Evolutionary conservation across 2,888 invertebrate genomes (phyloP), one percentile per base, ranked within the genome.

Genomic region (Dichetophora obliterata): DNA sequence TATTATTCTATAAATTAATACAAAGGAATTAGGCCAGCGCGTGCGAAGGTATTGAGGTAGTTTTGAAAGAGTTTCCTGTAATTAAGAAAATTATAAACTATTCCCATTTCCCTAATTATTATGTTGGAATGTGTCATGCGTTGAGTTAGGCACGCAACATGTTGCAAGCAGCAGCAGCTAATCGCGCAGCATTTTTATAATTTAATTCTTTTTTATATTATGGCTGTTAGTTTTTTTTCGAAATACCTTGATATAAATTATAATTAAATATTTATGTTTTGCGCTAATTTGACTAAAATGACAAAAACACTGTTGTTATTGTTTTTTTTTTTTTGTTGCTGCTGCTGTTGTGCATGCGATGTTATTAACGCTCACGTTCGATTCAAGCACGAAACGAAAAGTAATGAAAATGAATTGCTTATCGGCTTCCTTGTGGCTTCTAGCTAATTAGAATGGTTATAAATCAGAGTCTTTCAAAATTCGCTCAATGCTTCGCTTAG

Each of bases 231-330:
- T 22, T 43, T 19, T 37, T 34, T 52, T 50, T 50, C n/a, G n/a
- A 27, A 27, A 24, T 50, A 14, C 37, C 37, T 59, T 27, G 59
- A 24, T 77, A 80, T 80, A 76, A 80, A 19, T 59, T 59, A 59
- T 59, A 43, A 43, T 43, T 43, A 66, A 66, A 19, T 66, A 66
- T 66, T 66, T 37, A 37, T 66, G 66, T 6, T 66, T 37, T 14
- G 19, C 2, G 37, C 66, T 34, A 11, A 66, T 65, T 65, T 65
- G 34, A 5, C 24, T 31, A 65, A 65, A 66, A 66, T 19, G 22
- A 37, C 66, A 37, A 37, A 34, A 65, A 19, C 19, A 22, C 19
- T 19, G 54, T 2, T 8, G 22, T 54, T 22, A 19, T 54, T 22
- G n/a, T 54, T 54, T 2, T 52, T 3, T 19, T 54, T 4, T 8